Evolutionary conservation across 2,888 invertebrate genomes (phyloP).

Genomic region (Tinea trinotella): DNA sequence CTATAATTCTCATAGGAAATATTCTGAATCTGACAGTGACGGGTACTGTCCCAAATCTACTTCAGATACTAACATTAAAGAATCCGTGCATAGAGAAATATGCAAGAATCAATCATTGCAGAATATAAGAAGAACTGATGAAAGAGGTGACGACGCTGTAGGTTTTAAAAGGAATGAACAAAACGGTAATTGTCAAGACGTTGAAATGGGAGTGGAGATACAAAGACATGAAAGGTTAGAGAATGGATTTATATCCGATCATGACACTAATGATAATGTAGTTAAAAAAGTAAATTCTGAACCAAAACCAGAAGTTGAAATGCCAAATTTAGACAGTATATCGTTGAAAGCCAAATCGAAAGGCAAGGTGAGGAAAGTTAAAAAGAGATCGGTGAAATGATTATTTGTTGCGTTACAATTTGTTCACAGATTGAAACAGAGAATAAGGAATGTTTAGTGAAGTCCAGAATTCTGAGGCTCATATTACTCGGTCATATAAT

Average conservation of each 20-base stretch:
- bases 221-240: conserved; percentile 42
- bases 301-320: conserved; percentile 35
- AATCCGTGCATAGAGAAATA: conserved; percentile 41
- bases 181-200: conserved; percentile 46
- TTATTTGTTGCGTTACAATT: conserved; percentile 59
- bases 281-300: conserved; percentile 27
- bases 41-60: conserved; percentile 57
- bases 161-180: conserved; percentile 19
- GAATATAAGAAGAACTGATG: conserved; percentile 32
- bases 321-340: conserved; percentile 52
- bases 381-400: conserved; percentile 62
- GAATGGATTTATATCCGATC: conserved; percentile 54
- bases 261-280: conserved; percentile 53
- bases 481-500: no score
- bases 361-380: conserved; percentile 50
- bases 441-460: conserved; percentile 20
- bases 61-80: conserved; percentile 50
- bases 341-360: conserved; percentile 44
- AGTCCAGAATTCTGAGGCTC: no score
- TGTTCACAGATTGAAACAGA: conserved; percentile 49
- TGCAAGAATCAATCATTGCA: conserved; percentile 64
- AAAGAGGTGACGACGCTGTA: conserved; percentile 48
- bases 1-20: conserved; percentile 38
- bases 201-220: conserved; percentile 42
- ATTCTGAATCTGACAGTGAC: conserved; percentile 58